Conservation (phyloP, 2,797 vertebrate genomes). For the Miichthys miiuy region DNA sequence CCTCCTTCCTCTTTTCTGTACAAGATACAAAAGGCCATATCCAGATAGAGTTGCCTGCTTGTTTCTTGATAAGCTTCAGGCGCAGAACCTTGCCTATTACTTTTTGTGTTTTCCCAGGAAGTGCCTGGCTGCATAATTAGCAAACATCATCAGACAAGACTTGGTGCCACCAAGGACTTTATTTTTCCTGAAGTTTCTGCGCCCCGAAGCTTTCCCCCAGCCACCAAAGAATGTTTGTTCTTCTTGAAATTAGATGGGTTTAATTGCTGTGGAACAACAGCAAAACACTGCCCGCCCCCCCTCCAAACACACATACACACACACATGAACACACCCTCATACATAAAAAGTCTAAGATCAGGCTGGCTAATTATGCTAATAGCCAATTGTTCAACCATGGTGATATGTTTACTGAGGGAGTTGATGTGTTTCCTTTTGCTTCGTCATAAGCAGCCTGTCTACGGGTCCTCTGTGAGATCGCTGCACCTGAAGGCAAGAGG, state of each 20-base stretch:
- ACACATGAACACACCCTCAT: conserved; percentile 50
- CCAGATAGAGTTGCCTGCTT: conserved; percentile 91
- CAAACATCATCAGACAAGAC: conserved; percentile 97
- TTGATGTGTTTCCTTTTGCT: conserved; percentile 95
- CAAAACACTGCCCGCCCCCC: conserved; percentile 79
- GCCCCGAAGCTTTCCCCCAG: conserved; percentile 95
- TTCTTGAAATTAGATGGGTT: conserved; percentile 99
- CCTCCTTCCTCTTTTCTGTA: conserved; percentile 48
- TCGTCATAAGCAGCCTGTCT: conserved; percentile 95
- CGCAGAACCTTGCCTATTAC: conserved; percentile 93
- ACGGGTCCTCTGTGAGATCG: conserved; percentile 85
- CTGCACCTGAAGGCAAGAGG: conserved; percentile 92
- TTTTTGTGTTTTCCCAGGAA: conserved; percentile 87
- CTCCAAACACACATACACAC: conserved; percentile 51
- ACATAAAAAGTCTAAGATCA: conserved; percentile 89
- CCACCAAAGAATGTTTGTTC: conserved; percentile 98
- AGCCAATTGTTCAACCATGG: conserved; percentile 94
- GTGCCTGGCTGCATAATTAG: conserved; percentile 97
- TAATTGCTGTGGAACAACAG: conserved; percentile 95
- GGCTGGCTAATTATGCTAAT: conserved; percentile 99
- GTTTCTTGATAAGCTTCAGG: conserved; percentile 95
- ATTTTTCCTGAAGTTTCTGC: conserved; percentile 90
- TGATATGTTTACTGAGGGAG: conserved; percentile 98
- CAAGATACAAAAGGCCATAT: conserved; percentile 82
- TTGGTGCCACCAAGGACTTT: conserved; percentile 90